phyloP scores from a whole-genome alignment of 2,113 vertebrate species.

The Coryphaenoides rupestris region DNA sequence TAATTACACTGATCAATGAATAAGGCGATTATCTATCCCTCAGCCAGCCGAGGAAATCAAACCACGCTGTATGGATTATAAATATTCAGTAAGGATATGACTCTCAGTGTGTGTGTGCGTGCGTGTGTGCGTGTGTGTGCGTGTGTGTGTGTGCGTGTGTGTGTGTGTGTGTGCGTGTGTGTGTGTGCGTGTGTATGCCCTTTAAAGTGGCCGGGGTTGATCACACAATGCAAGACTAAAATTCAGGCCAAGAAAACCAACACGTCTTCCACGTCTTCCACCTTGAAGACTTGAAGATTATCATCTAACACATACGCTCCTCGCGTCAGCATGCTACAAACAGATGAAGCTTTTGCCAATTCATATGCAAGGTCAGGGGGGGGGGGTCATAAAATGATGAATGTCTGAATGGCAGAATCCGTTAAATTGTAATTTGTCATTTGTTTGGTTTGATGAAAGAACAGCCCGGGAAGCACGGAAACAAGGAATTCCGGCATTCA shows the following conservation, averaged over 20 bases:
- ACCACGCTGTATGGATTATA: slow-evolving; percentile 43
- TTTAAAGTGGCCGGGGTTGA: slow-evolving; percentile 46
- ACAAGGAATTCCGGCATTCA: slow-evolving; percentile 44
- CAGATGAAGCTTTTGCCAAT: slow-evolving; percentile 30
- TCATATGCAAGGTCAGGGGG: slow-evolving; percentile 41
- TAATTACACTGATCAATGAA: slow-evolving; percentile 71
- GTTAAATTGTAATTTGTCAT: slow-evolving; percentile 56
- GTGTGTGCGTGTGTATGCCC: slow-evolving; percentile 31
- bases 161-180: too few species aligned
- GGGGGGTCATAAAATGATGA: slow-evolving; percentile 16
- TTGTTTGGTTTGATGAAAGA: slow-evolving; percentile 67
- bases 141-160: too few species aligned
- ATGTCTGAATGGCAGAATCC: slow-evolving; percentile 34
- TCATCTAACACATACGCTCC: too few species aligned
- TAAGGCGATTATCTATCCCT: slow-evolving; percentile 60
- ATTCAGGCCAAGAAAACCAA: slow-evolving; percentile 36
- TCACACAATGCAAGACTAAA: slow-evolving; percentile 50
- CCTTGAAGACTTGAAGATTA: too few species aligned
- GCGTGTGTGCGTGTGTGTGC: too few species aligned
- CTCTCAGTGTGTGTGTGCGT: too few species aligned
- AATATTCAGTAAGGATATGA: slow-evolving; percentile 48
- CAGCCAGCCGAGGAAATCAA: slow-evolving; percentile 50
- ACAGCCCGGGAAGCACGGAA: slow-evolving; percentile 53
- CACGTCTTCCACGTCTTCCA: too few species aligned
- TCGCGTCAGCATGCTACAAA: too few species aligned